A percentile compares a stretch with the other conserved stretches of the same genome.
Conservation (phyloP, 2,888 invertebrate species). For the Mactromeris polynyma region DNA sequence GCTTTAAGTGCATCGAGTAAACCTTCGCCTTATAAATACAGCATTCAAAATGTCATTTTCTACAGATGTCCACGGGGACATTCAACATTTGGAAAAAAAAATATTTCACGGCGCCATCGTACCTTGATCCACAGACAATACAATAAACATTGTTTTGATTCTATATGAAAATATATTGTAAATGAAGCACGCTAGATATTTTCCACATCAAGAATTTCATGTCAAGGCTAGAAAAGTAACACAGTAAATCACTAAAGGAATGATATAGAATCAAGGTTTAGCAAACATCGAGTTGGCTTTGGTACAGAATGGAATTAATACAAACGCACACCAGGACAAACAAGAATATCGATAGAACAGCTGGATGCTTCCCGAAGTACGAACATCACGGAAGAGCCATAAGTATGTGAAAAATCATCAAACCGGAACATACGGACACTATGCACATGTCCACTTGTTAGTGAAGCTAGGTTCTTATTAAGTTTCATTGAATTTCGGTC, state of each 20-base stretch:
- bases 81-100: neutral
- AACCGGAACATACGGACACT: no score
- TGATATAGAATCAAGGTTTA: neutral
- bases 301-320: neutral
- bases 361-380: no score
- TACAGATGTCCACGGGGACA: neutral
- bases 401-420: no score
- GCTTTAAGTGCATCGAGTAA: neutral
- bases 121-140: neutral
- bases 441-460: no score
- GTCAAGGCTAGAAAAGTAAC: neutral
- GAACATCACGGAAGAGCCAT: no score
- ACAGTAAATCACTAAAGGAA: neutral
- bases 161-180: neutral
- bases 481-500: no score
- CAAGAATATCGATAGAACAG: no score
- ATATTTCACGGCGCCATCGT: neutral
- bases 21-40: neutral
- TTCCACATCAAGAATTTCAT: neutral
- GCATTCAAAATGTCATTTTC: constrained; percentile 1
- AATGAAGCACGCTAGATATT: neutral
- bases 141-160: neutral
- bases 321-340: no score
- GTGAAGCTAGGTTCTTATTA: no score
- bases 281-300: neutral